Evolutionary conservation across 2,797 vertebrate species (phyloP).

Genomic region (Thunnus albacares): DNA sequence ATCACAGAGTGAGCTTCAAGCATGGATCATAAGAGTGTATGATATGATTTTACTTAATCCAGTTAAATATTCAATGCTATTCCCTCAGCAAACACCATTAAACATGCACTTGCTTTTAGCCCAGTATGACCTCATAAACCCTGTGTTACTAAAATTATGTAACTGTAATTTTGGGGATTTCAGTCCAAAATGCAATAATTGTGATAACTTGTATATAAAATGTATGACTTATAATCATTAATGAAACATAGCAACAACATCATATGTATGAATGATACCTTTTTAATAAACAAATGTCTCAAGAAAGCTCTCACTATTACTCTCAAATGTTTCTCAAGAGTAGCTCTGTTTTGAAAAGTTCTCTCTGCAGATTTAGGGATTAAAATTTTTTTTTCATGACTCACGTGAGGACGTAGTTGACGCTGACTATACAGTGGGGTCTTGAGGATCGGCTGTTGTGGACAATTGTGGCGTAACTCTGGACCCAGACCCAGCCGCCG

Average conservation of each 20-base stretch:
- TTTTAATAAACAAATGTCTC: conserved; percentile 7
- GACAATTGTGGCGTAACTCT: conserved; percentile 98
- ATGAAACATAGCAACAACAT: neutral
- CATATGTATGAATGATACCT: neutral
- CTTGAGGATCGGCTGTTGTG: conserved; percentile 98
- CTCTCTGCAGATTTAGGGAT: neutral
- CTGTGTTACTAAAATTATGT: conserved; percentile 14
- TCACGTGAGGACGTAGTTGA: conserved; percentile 99
- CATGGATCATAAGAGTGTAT: conserved; percentile 57
- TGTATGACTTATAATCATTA: conserved; percentile 9
- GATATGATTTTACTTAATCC: conserved; percentile 66
- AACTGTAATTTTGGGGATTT: conserved; percentile 33
- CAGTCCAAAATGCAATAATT: conserved; percentile 17
- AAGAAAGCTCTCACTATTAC: neutral
- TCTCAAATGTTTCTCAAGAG: conserved; percentile 5
- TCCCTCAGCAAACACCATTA: conserved; percentile 53
- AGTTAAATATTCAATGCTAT: conserved; percentile 58
- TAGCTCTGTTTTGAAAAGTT: neutral
- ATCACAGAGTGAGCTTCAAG: conserved; percentile 51
- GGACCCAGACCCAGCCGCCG: conserved; percentile 99
- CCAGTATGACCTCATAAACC: conserved; percentile 12
- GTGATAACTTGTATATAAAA: conserved; percentile 5
- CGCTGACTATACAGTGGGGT: conserved; percentile 98
- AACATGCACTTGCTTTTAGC: conserved; percentile 44
- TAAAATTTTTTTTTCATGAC: conserved; percentile 67